A percentile compares a stretch with the other conserved stretches of the same genome.
These are phyloP conservation scores for Huso huso DNA, from an alignment of 2,797 vertebrate species.

Conservation along the genomic window DNA sequence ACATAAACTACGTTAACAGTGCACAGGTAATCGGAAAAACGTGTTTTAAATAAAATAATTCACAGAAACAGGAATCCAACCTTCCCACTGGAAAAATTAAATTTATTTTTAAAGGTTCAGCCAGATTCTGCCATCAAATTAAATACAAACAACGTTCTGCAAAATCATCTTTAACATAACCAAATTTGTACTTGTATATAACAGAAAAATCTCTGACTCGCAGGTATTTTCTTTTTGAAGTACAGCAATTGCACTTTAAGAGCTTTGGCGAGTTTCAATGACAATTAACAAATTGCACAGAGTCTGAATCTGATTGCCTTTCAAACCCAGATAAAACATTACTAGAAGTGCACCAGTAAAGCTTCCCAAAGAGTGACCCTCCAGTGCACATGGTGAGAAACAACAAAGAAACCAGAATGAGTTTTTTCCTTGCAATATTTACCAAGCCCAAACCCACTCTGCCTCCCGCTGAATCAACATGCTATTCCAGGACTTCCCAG, in stretches of 20 bases:
- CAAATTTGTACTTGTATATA: slow-evolving; percentile 19
- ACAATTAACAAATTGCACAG: slow-evolving; percentile 18
- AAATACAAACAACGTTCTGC: slow-evolving; percentile 21
- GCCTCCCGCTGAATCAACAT: too few relatives aligned
- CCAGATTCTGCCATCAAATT: slow-evolving; percentile 42
- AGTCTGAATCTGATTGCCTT: too few relatives aligned
- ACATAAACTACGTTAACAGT: too few relatives aligned
- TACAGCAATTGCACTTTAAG: slow-evolving; percentile 46
- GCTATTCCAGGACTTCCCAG: too few relatives aligned
- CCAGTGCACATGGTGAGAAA: too few relatives aligned
- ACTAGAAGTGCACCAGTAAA: too few relatives aligned
- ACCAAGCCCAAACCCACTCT: too few relatives aligned
- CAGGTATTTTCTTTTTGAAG: slow-evolving; percentile 35
- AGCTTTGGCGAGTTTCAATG: slow-evolving; percentile 50
- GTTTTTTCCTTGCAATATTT: too few relatives aligned
- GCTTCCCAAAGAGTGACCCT: too few relatives aligned
- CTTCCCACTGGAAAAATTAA: slow-evolving; percentile 33
- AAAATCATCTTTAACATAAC: slow-evolving; percentile 31
- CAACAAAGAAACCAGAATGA: too few relatives aligned
- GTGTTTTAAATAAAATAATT: background rate
- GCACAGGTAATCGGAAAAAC: slow-evolving; percentile 7
- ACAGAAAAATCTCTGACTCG: too few relatives aligned
- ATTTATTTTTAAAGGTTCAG: slow-evolving; percentile 48
- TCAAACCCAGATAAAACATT: too few relatives aligned
- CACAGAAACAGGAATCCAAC: slow-evolving; percentile 14